Evolutionary conservation across 2,797 vertebrate genomes (phyloP).

Genomic region (Peromyscus melanophrys): DNA sequence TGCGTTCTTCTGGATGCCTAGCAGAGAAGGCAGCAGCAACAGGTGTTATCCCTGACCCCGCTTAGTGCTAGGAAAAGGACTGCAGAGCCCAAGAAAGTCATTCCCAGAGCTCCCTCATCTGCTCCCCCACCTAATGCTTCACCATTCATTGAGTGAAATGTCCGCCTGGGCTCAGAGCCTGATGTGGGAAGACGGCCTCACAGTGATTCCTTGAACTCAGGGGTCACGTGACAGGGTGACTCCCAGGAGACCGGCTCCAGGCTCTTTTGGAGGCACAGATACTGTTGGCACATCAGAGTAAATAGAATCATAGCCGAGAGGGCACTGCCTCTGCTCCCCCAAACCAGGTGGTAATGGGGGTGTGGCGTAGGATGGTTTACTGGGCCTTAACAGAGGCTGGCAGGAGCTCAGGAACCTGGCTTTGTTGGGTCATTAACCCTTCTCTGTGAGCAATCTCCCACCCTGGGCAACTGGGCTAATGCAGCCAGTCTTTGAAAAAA

Average conservation of each 20-base stretch:
- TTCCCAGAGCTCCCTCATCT: neutral
- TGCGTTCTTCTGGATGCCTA: slow-evolving; percentile 94
- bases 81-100: neutral
- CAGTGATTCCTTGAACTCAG: neutral
- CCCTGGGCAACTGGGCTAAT: neutral
- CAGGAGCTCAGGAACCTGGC: neutral
- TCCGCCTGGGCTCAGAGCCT: neutral
- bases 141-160: neutral
- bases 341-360: neutral
- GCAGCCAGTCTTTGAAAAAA: neutral
- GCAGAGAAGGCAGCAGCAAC: neutral
- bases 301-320: neutral
- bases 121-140: neutral
- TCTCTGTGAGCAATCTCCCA: slow-evolving; percentile 7
- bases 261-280: neutral
- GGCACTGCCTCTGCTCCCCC: neutral
- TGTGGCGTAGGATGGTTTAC: neutral
- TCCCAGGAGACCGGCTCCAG: neutral
- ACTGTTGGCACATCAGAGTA: neutral
- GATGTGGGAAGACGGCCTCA: neutral
- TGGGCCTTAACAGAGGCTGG: neutral
- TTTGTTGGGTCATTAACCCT: neutral
- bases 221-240: neutral
- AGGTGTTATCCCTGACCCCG: neutral
- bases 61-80: neutral